Evolutionary conservation across 37 sponge, comb jelly and placozoan genomes (phyloP).

Genomic region (Aplysina aerophoba): DNA sequence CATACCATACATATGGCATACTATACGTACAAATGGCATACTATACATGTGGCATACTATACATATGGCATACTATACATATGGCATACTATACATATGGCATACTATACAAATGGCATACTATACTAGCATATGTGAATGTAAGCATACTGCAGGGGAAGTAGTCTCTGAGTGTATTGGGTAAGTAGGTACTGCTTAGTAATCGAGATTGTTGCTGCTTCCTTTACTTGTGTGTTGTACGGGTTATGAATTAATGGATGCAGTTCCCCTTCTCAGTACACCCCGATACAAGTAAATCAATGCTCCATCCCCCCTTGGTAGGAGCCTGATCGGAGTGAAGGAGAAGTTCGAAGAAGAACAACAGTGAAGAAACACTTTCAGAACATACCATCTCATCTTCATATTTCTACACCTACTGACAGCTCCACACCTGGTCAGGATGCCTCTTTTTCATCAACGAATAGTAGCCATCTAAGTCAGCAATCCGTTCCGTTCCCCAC

Average conservation of each 20-base stretch:
- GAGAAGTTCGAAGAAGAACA: constrained; percentile 13
- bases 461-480: too few species aligned
- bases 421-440: constrained; percentile 27
- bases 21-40: too few species aligned
- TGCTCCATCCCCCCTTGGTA: neutral
- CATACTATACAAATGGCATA: too few species aligned
- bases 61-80: too few species aligned
- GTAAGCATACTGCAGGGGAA: neutral
- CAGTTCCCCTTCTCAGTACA: neutral
- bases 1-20: too few species aligned
- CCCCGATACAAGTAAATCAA: too few species aligned
- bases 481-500: too few species aligned
- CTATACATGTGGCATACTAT: too few species aligned
- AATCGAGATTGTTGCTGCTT: neutral
- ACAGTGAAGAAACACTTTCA: constrained; percentile 24
- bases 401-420: constrained; percentile 28
- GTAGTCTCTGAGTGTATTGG: constrained; percentile 15
- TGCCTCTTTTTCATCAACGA: neutral
- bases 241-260: neutral
- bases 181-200: neutral
- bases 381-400: constrained; percentile 35
- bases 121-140: neutral
- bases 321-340: constrained; percentile 30
- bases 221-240: neutral
- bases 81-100: too few species aligned